Conservation (phyloP, 2,113 vertebrate genomes). For the Meriones unguiculatus region DNA sequence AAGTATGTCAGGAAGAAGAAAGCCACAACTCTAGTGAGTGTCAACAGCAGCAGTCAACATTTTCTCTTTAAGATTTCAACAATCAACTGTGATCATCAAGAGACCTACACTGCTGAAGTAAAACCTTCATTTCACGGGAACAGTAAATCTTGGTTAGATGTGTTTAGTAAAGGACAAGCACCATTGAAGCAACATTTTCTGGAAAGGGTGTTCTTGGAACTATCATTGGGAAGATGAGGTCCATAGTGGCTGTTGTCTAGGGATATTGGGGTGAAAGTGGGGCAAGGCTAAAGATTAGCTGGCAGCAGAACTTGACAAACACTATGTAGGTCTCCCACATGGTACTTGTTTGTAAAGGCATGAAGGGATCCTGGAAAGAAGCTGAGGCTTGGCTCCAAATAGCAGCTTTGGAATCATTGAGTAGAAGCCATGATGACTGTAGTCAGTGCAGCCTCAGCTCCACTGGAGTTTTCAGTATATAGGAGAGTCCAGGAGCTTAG, state of each 20-base stretch:
- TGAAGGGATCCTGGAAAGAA: neutral
- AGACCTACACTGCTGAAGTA: neutral
- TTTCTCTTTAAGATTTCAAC: neutral
- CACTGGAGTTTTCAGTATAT: neutral
- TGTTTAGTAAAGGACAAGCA: neutral
- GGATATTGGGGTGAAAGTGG: neutral
- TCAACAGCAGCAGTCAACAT: neutral
- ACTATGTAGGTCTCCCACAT: neutral
- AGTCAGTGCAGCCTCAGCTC: neutral
- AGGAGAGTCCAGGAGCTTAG: neutral
- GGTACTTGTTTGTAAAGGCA: neutral
- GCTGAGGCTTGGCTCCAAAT: neutral
- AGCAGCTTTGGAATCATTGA: neutral
- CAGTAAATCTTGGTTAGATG: neutral
- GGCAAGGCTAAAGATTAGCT: neutral
- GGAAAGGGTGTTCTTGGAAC: neutral
- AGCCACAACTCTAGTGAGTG: constrained; percentile 88
- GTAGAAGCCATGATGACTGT: neutral
- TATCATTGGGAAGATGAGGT: neutral
- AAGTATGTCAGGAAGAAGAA: constrained; percentile 88
- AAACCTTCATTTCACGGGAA: neutral
- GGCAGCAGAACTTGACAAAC: neutral
- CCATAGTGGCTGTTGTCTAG: neutral
- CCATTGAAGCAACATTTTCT: neutral
- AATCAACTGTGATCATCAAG: neutral